Conservation (phyloP, 2,797 vertebrate genomes). For the Triplophysa bombifrons region DNA sequence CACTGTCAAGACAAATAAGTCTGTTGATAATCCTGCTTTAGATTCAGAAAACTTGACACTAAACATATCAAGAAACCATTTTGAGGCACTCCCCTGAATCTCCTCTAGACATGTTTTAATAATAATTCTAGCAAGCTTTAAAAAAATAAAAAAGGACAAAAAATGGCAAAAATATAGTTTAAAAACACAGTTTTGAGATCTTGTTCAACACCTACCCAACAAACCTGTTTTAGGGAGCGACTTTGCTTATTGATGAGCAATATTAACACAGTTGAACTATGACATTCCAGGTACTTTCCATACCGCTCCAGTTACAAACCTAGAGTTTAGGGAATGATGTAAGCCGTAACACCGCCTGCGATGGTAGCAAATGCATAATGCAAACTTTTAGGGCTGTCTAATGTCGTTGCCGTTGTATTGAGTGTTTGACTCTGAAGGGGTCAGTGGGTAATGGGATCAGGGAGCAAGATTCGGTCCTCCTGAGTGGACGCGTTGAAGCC, state of each 20-base stretch:
- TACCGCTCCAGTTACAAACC: slow-evolving; percentile 25
- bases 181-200: not conserved
- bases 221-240: slow-evolving; percentile 54
- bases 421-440: slow-evolving; percentile 70
- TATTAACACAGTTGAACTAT: slow-evolving; percentile 47
- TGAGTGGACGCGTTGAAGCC: slow-evolving; percentile 67
- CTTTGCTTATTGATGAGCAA: slow-evolving; percentile 11
- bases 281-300: slow-evolving; percentile 49
- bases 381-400: slow-evolving; percentile 60
- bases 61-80: not conserved
- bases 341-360: slow-evolving; percentile 1
- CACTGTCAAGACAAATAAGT: not conserved
- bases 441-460: slow-evolving; percentile 72
- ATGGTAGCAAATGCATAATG: slow-evolving; percentile 47
- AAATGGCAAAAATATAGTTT: too few species aligned
- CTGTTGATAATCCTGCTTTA: not conserved
- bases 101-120: too few species aligned
- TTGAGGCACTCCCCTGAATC: too few species aligned
- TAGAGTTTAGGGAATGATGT: slow-evolving; percentile 43
- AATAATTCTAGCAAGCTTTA: too few species aligned
- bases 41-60: not conserved
- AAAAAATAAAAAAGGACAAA: too few species aligned
- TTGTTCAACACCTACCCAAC: slow-evolving; percentile 20
- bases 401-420: slow-evolving; percentile 64
- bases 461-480: slow-evolving; percentile 70